Base-by-base conservation (phyloP, 2,797 vertebrate species). In the Gallinago stenura region DNA sequence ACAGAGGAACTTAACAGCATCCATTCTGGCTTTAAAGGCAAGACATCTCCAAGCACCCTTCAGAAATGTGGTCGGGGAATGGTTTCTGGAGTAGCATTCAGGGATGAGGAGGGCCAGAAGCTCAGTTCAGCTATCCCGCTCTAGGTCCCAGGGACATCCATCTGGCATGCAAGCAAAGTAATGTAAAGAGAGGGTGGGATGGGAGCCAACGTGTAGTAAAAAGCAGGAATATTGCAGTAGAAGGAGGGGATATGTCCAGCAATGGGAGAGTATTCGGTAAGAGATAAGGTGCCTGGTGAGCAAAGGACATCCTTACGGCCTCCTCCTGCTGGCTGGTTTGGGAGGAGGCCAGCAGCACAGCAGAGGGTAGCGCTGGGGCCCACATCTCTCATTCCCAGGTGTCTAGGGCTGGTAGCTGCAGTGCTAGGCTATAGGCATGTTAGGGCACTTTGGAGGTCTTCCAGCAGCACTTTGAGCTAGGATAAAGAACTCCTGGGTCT, bases 401-500 rank as follows among this genome's bases (percentile, higher is more conserved):
- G 17, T 41, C 22, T 43, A 18, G 41, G 61, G 54, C 16, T 81
- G 30, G 33, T 37, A 66, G 46, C 21, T 1, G 3, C 45, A 43
- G 25, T 12, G 57, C 57, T 43, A 22, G 56, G 31, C 46, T 78
- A 33, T 54, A 61, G 48, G 37, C 1, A 3, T 0, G 0, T n/a
- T 26, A 51, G 37, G 9, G 12, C 20, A 18, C 57, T 66, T 51
- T 31, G 26, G 31, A 85, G 43, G 8, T 50, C 15, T 84, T 41
- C 28, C 71, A 90, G 70, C 37, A 93, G 46, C 18, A 43, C 58
- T 89, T 39, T 48, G 68, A 18, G 45, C 31, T 46, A 50, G 46
- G 39, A 92, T 2, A 54, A 60, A 8, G 17, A 16, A 8, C 9
- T 26, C 26, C 33, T 83, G 35, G 37, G 66, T 62, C 50, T 87